A percentile compares a stretch with the other conserved stretches of the same genome.
These are phyloP conservation scores for Macroglossus sobrinus DNA, from an alignment of 2,113 vertebrate genomes.

Conservation along the genomic window DNA sequence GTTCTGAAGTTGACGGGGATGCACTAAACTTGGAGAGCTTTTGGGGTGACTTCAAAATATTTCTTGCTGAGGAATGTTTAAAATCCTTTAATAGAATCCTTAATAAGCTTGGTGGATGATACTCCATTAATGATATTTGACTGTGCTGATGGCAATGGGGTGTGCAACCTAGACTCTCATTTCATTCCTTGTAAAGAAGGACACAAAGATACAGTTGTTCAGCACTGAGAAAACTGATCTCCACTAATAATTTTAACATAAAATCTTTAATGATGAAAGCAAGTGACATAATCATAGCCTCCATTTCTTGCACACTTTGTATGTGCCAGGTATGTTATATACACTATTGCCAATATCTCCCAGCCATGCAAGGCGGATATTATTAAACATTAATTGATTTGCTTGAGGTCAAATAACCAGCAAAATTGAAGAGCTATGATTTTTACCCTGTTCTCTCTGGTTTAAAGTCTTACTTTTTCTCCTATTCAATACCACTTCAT, in stretches of 20 bases:
- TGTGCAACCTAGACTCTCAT: background rate
- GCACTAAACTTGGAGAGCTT: background rate
- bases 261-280: conserved; percentile 8
- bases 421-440: background rate
- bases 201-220: background rate
- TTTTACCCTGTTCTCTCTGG: background rate
- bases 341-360: background rate
- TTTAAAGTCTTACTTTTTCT: background rate
- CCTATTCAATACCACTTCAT: background rate
- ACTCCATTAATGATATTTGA: conserved; percentile 24
- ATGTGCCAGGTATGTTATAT: background rate
- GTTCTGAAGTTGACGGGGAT: background rate
- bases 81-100: background rate
- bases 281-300: background rate
- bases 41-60: conserved; percentile 19
- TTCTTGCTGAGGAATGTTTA: conserved; percentile 31
- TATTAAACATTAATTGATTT: conserved; percentile 13
- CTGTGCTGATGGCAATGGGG: background rate
- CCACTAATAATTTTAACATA: background rate
- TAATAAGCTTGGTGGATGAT: background rate
- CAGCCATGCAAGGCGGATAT: background rate
- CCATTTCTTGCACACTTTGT: background rate
- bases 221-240: background rate
- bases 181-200: background rate
- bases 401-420: background rate